Conservation (phyloP, 2,888 invertebrate species). For the Oscheius sp. region DNA sequence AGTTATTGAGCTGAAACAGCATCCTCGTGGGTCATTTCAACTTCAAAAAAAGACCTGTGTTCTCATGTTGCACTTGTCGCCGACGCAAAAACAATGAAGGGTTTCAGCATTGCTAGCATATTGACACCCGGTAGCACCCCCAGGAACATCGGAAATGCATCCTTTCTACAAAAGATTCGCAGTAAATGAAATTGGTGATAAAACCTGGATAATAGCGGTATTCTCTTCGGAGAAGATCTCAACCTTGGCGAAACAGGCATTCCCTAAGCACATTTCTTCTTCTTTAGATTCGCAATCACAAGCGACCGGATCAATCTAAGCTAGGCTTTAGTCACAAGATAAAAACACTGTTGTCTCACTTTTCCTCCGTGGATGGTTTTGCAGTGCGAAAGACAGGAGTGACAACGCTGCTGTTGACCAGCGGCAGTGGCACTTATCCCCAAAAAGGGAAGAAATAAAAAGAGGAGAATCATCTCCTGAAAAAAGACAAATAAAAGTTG, state of each 20-base stretch:
- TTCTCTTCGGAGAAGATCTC: conserved; percentile 66
- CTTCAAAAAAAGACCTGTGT: conserved; percentile 44
- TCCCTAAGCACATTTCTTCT: conserved; percentile 56
- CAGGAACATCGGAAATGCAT: conserved; percentile 66
- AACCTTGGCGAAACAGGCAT: conserved; percentile 61
- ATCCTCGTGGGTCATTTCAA: background rate
- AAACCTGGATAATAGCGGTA: conserved; percentile 70
- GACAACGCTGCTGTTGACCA: conserved; percentile 52
- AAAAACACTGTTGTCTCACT: conserved; percentile 33
- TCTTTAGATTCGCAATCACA: conserved; percentile 67
- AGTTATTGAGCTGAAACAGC: conserved; percentile 62
- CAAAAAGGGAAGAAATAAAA: conserved; percentile 26
- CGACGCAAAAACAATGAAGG: conserved; percentile 70
- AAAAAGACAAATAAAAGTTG: background rate
- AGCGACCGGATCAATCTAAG: conserved; percentile 60
- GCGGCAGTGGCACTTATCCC: background rate
- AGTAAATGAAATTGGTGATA: background rate
- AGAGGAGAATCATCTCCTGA: conserved; percentile 27
- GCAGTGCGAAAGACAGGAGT: conserved; percentile 69
- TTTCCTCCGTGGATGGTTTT: conserved; percentile 51
- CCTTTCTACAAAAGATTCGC: conserved; percentile 63
- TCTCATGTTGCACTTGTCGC: conserved; percentile 67
- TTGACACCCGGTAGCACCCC: conserved; percentile 67
- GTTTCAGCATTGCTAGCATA: conserved; percentile 70
- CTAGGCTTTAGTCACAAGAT: background rate